Evolutionary conservation across 2,888 invertebrate genomes (phyloP), one percentile per base, ranked within the genome.

Genomic region (Drosophila macrospina): DNA sequence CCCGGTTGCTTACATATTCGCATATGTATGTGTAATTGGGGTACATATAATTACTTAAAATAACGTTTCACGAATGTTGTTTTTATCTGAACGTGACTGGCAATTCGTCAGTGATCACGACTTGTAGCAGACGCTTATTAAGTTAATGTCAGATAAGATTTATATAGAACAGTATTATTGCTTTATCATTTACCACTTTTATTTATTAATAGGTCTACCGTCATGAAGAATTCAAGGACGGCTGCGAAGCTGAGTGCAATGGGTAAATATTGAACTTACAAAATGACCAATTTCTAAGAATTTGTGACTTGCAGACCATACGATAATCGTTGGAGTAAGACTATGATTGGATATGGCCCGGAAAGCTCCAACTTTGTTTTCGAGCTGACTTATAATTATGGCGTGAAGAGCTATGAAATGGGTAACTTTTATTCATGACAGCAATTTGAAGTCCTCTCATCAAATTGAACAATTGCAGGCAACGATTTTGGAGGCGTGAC

Each of bases 321-420:
- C 89, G 97, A 97, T 86, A 98, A 98, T 86, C 95, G 97, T 80
- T 99, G 99, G 99, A 98, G 98, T 91, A 99, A 99, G 93, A 99
- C 99, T 0, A 99, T 99, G 99, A 94, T 99, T 45, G 99, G 99
- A 1, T 99, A 98, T 92, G 99, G 99, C 0, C 95, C 97, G 0
- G 99, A 99, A 93, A 96, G 98, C 84, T 94, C 94, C 55, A 97
- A 99, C 92, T 99, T 99, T 93, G 99, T 98, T 0, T 94, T 99
- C 20, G 99, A 99, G 91, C 93, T 99, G 44, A 99, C 99, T 10
- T 99, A 99, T 92, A 99, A 99, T 92, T 99, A 99, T 91, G 98
- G 98, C 20, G 95, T 99, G 20, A 95, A 95, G 72, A 93, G 94
- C 51, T 99, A 99, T 90, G 95, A 96, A 80, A 92, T 94, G 80